Evolutionary conservation across 2,113 vertebrate genomes (phyloP).

Genomic region (Triplophysa siluroides): DNA sequence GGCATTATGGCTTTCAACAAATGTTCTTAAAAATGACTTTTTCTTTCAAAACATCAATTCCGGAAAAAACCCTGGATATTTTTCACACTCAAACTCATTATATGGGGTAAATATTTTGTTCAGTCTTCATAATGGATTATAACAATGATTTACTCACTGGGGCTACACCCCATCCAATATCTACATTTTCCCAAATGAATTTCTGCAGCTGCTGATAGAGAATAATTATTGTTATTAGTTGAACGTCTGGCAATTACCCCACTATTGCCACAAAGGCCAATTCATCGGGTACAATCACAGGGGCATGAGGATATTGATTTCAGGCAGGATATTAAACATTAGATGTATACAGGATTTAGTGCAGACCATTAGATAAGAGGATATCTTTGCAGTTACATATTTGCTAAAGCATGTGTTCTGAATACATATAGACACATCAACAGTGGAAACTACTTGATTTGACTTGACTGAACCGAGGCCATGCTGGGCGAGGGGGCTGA

Average conservation of each 20-base stretch:
- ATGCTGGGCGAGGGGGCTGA: conserved; percentile 24
- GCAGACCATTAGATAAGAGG: conserved; percentile 6
- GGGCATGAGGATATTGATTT: conserved; percentile 36
- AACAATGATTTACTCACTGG: neutral
- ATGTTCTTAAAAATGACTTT: too few species aligned
- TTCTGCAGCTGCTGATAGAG: conserved; percentile 11
- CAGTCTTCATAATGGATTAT: conserved; percentile 7
- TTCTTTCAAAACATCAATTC: too few species aligned
- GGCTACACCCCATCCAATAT: neutral
- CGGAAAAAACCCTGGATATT: too few species aligned
- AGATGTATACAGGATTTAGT: neutral
- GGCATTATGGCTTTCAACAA: too few species aligned
- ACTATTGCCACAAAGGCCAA: conserved; percentile 35
- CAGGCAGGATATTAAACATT: conserved; percentile 49
- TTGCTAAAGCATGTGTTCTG: neutral
- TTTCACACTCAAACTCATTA: neutral
- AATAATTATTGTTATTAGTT: conserved; percentile 42
- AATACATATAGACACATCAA: conserved; percentile 42
- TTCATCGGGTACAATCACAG: conserved; percentile 20
- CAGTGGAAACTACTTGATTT: neutral
- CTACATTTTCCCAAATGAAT: conserved; percentile 29
- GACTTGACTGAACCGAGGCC: neutral
- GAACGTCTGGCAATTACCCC: conserved; percentile 40
- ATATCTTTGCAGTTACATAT: neutral
- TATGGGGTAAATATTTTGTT: neutral